Evolutionary conservation across 1,140 invertebrate genomes (phyloP), one percentile per base, ranked within the genome.

Genomic region (Wasmannia auropunctata): DNA sequence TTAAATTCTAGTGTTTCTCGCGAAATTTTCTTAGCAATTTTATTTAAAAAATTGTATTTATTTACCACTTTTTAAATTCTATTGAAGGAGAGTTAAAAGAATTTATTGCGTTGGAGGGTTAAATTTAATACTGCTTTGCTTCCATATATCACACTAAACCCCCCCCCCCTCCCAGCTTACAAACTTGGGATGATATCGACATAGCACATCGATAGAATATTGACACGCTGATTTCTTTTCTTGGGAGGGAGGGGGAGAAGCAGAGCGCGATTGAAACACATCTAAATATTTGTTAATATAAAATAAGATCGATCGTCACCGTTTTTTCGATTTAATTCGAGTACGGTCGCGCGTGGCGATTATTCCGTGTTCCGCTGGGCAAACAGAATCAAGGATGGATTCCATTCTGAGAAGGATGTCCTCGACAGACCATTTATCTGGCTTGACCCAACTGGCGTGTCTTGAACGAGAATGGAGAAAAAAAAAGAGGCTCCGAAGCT

Each of bases 371-470:
- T 28, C 25, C 19, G 37, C 11, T 74, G 37, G 16, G 11, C 51
- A 75, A 83, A 83, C 37, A 83, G 25, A 69, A 70, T 60, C 69
- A 28, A 74, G 49, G 62, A 25, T 70, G 37, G 11, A 74, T 83
- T 74, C 10, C 67, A 22, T 46, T 83, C 69, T 83, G 34, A 25
- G 6, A 74, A 83, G 67, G 51, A 83, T 54, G 40, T 58, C 25
- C 69, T 74, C 80, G 80, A 63, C 46, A 85, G 46, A 80, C 49
- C 84, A 86, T 80, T 86, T 86, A 86, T 86, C 58, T 86, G 34
- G 60, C 58, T 86, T 80, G 84, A 86, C 49, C 75, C 62, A 86
- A 46, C 70, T 77, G 19, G 22, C 40, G 28, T 75, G 72, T 83
- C 79, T 56, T 54, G 49, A 46, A 46, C 37, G 25, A 63, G 40